Evolutionary conservation across 53 echinoderm and acorn worm genomes (phyloP).

Genomic region (Holothuria leucospilota): DNA sequence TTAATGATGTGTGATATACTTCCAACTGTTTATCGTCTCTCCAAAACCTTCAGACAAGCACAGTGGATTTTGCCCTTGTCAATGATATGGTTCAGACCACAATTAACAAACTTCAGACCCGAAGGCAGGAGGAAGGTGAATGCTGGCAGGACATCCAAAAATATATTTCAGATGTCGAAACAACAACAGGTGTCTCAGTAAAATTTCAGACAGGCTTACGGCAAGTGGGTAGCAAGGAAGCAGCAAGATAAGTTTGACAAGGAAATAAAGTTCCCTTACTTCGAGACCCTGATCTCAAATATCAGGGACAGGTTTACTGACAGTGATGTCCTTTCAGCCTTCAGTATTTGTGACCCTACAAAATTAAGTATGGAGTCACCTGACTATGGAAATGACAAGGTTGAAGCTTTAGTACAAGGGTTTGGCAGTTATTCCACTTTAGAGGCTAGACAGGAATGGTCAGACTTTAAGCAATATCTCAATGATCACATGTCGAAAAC

Average conservation of each 20-base stretch:
- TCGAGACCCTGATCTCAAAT: neutral
- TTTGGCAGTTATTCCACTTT: too few species aligned
- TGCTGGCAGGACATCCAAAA: conserved; percentile 11
- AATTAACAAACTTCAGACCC: neutral
- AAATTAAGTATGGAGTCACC: neutral
- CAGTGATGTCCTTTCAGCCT: conserved; percentile 1
- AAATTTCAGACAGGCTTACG: conserved; percentile 9
- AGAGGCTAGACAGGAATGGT: neutral
- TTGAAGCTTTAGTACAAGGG: neutral
- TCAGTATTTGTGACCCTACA: conserved; percentile 12
- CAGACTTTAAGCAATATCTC: neutral
- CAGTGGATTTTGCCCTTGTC: neutral
- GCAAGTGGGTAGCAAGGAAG: neutral
- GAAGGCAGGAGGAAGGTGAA: conserved; percentile 5
- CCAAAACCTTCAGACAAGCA: conserved; percentile 3
- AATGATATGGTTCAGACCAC: neutral
- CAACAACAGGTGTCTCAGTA: neutral
- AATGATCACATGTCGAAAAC: conserved; percentile 2
- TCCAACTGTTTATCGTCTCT: conserved; percentile 55
- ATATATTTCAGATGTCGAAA: too few species aligned
- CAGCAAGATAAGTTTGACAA: neutral
- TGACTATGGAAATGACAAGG: conserved; percentile 9
- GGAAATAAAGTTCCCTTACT: neutral
- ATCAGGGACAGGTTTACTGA: conserved; percentile 23
- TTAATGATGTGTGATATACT: conserved; percentile 54